Evolutionary conservation across 1,140 invertebrate species (phyloP).

Genomic region (Oscheius sp.): DNA sequence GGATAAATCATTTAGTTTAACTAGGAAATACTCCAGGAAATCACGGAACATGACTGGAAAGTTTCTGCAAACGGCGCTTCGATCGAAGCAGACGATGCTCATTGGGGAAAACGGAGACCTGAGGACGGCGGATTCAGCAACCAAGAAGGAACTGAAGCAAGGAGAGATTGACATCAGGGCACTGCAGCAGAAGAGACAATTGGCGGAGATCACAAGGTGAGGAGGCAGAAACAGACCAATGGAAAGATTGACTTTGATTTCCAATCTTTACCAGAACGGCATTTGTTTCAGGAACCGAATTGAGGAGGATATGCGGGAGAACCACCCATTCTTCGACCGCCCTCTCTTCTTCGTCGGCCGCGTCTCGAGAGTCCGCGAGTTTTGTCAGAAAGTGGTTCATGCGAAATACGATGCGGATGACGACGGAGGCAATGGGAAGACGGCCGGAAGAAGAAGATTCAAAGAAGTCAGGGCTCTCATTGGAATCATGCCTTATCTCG

Average conservation of each 20-base stretch:
- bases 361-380: constrained; percentile 79
- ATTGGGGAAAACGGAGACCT: constrained; percentile 57
- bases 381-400: constrained; percentile 91
- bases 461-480: constrained; percentile 62
- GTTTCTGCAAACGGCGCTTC: constrained; percentile 24
- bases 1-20: not conserved
- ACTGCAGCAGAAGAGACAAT: constrained; percentile 93
- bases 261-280: not conserved
- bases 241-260: not conserved
- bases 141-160: constrained; percentile 56
- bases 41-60: constrained; percentile 35
- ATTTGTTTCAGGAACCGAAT: constrained; percentile 54
- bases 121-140: constrained; percentile 51
- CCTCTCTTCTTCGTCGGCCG: constrained; percentile 91
- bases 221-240: no score
- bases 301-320: constrained; percentile 85
- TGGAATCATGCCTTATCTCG: constrained; percentile 93
- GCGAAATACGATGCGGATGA: constrained; percentile 91
- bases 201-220: constrained; percentile 86
- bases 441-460: constrained; percentile 31
- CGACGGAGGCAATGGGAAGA: constrained; percentile 75
- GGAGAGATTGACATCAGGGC: constrained; percentile 81
- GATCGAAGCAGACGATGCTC: constrained; percentile 45
- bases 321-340: constrained; percentile 98
- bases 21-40: constrained; percentile 29